phyloP scores from a whole-genome alignment of 1,140 invertebrate species.

The Aphelenchoides avenae region DNA sequence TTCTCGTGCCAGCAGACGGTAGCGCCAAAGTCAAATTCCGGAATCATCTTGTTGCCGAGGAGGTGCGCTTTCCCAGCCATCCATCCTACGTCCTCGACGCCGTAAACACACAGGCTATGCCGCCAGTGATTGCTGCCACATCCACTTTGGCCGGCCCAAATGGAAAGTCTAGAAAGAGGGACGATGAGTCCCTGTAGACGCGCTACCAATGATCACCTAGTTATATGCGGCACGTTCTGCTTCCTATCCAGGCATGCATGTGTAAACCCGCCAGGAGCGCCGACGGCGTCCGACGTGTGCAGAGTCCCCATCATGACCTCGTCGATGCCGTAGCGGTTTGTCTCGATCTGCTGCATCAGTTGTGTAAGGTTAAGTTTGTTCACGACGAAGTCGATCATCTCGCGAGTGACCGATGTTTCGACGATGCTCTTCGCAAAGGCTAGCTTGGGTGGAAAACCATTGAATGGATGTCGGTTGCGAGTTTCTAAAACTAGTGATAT shows the following conservation, averaged over 20 bases:
- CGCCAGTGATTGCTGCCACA: constrained; percentile 16
- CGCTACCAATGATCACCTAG: constrained; percentile 15
- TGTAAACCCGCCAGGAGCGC: constrained; percentile 17
- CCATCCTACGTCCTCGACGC: constrained; percentile 15
- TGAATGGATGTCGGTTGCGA: constrained; percentile 9
- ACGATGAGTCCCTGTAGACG: too few relatives aligned
- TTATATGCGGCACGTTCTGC: background rate
- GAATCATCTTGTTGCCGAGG: constrained; percentile 27
- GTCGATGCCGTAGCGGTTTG: constrained; percentile 13
- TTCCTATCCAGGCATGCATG: constrained; percentile 1
- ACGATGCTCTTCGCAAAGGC: constrained; percentile 18
- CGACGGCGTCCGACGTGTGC: constrained; percentile 9
- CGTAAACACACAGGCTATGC: constrained; percentile 15
- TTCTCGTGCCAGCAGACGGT: constrained; percentile 19
- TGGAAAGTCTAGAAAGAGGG: constrained; percentile 10
- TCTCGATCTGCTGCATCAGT: constrained; percentile 3
- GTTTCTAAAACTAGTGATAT: constrained; percentile 11
- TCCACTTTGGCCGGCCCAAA: constrained; percentile 6
- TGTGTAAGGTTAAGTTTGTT: constrained; percentile 13
- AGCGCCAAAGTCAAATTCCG: constrained; percentile 14
- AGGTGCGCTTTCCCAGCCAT: constrained; percentile 5
- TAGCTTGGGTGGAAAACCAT: constrained; percentile 4
- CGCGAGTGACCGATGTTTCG: constrained; percentile 17
- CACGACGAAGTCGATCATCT: constrained; percentile 17
- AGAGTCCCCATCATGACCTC: constrained; percentile 14